Percentiles rank a stretch among this genome's conserved stretches.
These are phyloP conservation scores for Nycticebus coucang DNA, from an alignment of 2,113 vertebrate species.

Conservation along the genomic window DNA sequence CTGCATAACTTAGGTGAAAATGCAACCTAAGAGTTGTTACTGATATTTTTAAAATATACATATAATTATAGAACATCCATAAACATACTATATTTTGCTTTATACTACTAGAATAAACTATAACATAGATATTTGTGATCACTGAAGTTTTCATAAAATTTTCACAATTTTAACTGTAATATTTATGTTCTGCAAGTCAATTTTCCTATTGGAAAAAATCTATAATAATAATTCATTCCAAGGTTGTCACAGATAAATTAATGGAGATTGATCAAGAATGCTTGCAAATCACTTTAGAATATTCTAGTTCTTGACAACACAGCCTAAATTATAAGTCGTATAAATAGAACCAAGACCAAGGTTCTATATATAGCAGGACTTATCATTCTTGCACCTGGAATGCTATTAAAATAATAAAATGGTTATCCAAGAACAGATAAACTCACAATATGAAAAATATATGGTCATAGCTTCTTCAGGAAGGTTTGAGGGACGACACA, in stretches of 20 bases:
- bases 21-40: not conserved
- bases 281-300: conserved; percentile 52
- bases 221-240: not conserved
- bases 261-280: not conserved
- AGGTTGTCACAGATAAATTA: not conserved
- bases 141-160: not conserved
- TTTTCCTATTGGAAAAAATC: not conserved
- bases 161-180: not conserved
- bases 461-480: too few relatives aligned
- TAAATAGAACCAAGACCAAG: not conserved
- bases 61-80: not conserved
- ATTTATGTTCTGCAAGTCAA: not conserved
- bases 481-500: too few relatives aligned
- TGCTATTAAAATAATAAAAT: conserved; percentile 29
- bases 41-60: conserved; percentile 9
- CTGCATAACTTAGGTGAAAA: conserved; percentile 5
- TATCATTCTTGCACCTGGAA: not conserved
- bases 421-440: not conserved
- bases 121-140: not conserved
- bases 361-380: not conserved
- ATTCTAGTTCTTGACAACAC: not conserved
- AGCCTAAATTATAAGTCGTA: not conserved
- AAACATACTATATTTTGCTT: not conserved
- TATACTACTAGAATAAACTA: not conserved
- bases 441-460: not conserved